Conservation (phyloP, 2,888 invertebrate genomes). For the Horisme vitalbata region DNA sequence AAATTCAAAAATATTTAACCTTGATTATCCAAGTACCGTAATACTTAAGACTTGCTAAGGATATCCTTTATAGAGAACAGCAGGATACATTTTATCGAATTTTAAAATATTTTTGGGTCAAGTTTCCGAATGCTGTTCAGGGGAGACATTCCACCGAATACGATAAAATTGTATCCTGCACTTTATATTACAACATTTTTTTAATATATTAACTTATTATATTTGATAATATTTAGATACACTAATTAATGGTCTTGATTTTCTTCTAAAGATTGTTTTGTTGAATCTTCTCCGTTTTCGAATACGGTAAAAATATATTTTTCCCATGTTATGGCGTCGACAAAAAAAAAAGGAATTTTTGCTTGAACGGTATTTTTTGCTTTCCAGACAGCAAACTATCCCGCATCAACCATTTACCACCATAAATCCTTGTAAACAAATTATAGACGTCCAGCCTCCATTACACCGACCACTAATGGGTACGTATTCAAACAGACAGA, state of each 20-base stretch:
- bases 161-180: slow-evolving; percentile 11
- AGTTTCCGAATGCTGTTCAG: slow-evolving; percentile 16
- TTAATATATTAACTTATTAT: too few species aligned
- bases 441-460: slow-evolving; percentile 31
- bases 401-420: slow-evolving; percentile 18
- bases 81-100: slow-evolving; percentile 19
- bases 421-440: slow-evolving; percentile 39
- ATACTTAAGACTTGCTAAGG: slow-evolving; percentile 1
- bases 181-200: neutral
- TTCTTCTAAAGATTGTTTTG: too few species aligned
- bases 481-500: slow-evolving; percentile 40
- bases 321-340: neutral
- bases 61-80: slow-evolving; percentile 21
- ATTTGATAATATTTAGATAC: too few species aligned
- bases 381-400: slow-evolving; percentile 3
- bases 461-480: slow-evolving; percentile 36
- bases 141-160: slow-evolving; percentile 13
- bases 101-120: slow-evolving; percentile 15
- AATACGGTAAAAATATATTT: too few species aligned
- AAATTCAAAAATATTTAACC: slow-evolving; percentile 4
- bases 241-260: too few species aligned
- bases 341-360: neutral
- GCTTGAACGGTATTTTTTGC: neutral
- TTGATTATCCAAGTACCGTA: slow-evolving; percentile 13
- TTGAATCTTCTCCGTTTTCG: too few species aligned